phyloP scores from a whole-genome alignment of 2,888 invertebrate genomes.

The Melanargia galathea region DNA sequence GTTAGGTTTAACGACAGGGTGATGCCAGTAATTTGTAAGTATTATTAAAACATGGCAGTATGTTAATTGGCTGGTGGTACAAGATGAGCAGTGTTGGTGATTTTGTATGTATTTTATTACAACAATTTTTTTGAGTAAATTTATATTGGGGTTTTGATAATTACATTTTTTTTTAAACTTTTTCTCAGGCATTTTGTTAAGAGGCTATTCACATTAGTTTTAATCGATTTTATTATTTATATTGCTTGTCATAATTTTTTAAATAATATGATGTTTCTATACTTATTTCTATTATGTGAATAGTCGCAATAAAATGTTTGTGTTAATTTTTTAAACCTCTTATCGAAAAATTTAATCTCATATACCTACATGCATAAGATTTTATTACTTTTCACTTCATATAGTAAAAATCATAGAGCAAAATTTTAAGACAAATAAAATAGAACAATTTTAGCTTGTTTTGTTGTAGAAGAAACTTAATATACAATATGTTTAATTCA shows the following conservation, averaged over 20 bases:
- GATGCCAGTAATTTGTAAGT: slow-evolving; percentile 65
- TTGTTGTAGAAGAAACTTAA: background rate
- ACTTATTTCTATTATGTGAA: background rate
- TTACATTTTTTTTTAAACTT: slow-evolving; percentile 37
- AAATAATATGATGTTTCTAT: background rate
- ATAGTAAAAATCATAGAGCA: background rate
- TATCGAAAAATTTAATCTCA: background rate
- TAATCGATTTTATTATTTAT: background rate
- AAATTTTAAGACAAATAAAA: background rate
- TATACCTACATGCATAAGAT: background rate
- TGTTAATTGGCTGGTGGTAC: slow-evolving; percentile 54
- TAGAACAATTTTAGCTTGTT: background rate
- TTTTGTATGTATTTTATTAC: slow-evolving; percentile 77
- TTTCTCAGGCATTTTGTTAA: slow-evolving; percentile 23
- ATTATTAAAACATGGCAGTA: slow-evolving; percentile 36
- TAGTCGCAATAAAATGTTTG: slow-evolving; percentile 8
- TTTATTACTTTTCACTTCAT: background rate
- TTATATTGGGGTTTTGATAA: slow-evolving; percentile 48
- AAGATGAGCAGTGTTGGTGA: slow-evolving; percentile 70
- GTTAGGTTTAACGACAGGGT: slow-evolving; percentile 66
- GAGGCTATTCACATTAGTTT: background rate
- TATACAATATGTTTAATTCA: background rate
- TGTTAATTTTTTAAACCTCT: background rate
- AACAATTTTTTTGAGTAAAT: slow-evolving; percentile 63
- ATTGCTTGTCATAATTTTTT: background rate